Evolutionary conservation across 2,888 invertebrate species (phyloP).

Genomic region (Watsonalla cultraria): DNA sequence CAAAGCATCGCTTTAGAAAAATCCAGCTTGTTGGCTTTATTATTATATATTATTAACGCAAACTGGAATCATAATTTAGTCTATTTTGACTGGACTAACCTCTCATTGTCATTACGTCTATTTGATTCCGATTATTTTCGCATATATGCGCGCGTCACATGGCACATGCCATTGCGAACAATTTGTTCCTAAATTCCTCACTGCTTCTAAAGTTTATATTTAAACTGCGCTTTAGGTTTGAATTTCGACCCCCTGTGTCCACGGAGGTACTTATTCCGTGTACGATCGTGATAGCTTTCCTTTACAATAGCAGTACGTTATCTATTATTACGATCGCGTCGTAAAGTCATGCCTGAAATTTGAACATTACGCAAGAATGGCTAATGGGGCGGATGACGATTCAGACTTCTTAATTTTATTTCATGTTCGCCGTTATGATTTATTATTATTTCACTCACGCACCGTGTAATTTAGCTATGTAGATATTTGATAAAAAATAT

Average conservation of each 20-base stretch:
- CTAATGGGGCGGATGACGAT: background rate
- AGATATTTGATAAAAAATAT: background rate
- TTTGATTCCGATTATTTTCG: no score
- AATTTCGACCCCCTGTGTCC: background rate
- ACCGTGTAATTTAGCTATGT: background rate
- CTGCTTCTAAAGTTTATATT: no score
- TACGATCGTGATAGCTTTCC: constrained; percentile 15
- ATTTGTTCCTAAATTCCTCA: no score
- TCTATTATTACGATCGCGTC: constrained; percentile 23
- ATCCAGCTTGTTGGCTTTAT: no score
- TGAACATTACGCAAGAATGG: background rate
- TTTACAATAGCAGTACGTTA: constrained; percentile 17
- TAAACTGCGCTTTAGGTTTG: background rate
- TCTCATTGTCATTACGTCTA: no score
- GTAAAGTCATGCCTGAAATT: constrained; percentile 4
- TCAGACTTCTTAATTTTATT: background rate
- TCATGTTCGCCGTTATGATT: background rate
- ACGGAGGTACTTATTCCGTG: constrained; percentile 10
- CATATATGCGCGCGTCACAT: no score
- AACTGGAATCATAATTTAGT: no score
- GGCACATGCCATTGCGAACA: no score
- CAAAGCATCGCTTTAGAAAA: no score
- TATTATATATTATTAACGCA: no score
- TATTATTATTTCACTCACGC: background rate
- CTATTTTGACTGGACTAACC: no score